Evolutionary conservation across 2,888 invertebrate species (phyloP), one percentile per base, ranked within the genome.

Genomic region (Brachypalpus laphriformis): DNA sequence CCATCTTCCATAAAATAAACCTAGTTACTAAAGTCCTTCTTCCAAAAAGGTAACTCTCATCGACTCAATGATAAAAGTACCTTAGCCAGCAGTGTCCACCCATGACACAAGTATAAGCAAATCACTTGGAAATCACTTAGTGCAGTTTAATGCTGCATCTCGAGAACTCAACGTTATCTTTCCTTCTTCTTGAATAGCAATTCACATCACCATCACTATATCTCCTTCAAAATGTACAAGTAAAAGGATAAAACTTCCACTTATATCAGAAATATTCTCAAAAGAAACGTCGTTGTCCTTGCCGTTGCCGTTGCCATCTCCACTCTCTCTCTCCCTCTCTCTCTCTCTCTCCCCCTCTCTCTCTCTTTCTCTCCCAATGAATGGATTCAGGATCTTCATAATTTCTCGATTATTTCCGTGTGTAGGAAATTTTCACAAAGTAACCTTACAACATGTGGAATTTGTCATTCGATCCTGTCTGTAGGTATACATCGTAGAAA

Each of bases 361-460:
- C 28, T 28, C 28, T 28, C 28, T 3, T 3, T 28, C 28, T 28
- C 47, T 11, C 16, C 56, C 75, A 45, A 16, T 75, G 34, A 82
- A 82, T 75, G 47, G 40, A 71, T 72, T 40, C 63, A 51, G 82
- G 65, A 82, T 77, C 51, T 82, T 77, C 37, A 82, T 82, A 77
- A 82, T 72, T 82, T 77, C 59, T 77, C 59, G 63, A 77, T 82
- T 82, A 82, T 66, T 77, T 82, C 71, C 71, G 51, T 66, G 51
- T 66, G n/a, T 28, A 61, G 59, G 37, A 22, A 66, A 51, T 59
- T 66, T 66, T 54, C 71, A 77, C 65, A 77, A 77, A 77, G 65
- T 71, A 82, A 77, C 45, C 71, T 61, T 45, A 75, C 54, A 74
- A 59, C 42, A 66, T 72, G 28, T 66, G 77, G 71, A 82, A 82